Percentiles rank a stretch among this genome's conserved stretches.
These are phyloP conservation scores for Yponomeuta evonymella DNA, from an alignment of 2,888 invertebrate species.

Conservation along the genomic window DNA sequence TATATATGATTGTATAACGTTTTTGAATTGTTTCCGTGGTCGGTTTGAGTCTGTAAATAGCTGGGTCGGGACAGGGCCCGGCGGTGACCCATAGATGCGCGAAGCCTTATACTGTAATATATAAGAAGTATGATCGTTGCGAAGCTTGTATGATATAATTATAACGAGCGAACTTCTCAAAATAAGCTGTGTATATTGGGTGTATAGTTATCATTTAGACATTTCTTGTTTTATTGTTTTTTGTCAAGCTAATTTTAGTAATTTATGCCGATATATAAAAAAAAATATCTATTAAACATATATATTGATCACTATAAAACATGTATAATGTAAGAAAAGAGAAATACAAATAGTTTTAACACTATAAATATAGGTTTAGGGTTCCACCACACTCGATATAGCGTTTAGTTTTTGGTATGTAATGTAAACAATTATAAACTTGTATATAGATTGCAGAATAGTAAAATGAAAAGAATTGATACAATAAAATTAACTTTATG, in stretches of 20 bases:
- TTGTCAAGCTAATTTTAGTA: slow-evolving; percentile 68
- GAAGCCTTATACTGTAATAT: slow-evolving; percentile 67
- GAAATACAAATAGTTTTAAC: slow-evolving; percentile 74
- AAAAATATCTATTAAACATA: slow-evolving; percentile 45
- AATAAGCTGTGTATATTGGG: slow-evolving; percentile 71
- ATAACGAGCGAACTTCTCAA: slow-evolving; percentile 56
- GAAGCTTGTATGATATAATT: slow-evolving; percentile 63
- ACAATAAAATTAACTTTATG: slow-evolving; percentile 69
- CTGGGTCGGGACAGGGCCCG: slow-evolving; percentile 29
- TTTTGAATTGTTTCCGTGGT: slow-evolving; percentile 35
- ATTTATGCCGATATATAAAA: slow-evolving; percentile 65
- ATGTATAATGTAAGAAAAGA: slow-evolving; percentile 35
- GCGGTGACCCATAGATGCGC: slow-evolving; percentile 50
- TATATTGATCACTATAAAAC: slow-evolving; percentile 48
- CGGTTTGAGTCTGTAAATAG: slow-evolving; percentile 45
- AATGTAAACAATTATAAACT: slow-evolving; percentile 66
- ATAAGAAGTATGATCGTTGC: slow-evolving; percentile 44
- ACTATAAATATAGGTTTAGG: slow-evolving; percentile 72
- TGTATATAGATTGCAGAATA: slow-evolving; percentile 71
- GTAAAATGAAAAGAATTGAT: slow-evolving; percentile 64
- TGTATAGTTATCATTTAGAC: slow-evolving; percentile 64
- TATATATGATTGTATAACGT: slow-evolving; percentile 23
- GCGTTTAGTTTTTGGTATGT: slow-evolving; percentile 61
- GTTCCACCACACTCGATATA: slow-evolving; percentile 67
- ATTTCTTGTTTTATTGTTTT: slow-evolving; percentile 50